These are phyloP conservation scores for Sphaerophoria rueppellii DNA, from an alignment of 2,888 invertebrate genomes.

Conservation along the genomic window DNA sequence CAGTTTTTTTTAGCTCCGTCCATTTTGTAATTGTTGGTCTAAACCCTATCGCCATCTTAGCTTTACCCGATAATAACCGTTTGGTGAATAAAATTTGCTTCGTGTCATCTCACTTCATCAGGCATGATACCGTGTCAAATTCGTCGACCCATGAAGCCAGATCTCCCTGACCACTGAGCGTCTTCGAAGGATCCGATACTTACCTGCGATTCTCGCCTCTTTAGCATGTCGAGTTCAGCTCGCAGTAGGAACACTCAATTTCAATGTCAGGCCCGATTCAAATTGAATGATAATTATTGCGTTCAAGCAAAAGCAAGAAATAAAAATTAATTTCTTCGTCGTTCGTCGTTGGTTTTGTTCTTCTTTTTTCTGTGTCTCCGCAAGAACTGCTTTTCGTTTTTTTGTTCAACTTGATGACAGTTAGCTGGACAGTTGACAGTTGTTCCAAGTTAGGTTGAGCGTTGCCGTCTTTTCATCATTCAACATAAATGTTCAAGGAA, in stretches of 20 bases:
- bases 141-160: slow-evolving; percentile 9
- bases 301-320: too few species aligned
- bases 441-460: too few species aligned
- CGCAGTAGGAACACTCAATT: not conserved
- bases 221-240: not conserved
- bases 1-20: not conserved
- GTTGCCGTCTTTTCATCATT: too few species aligned
- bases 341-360: too few species aligned
- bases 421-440: too few species aligned
- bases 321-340: too few species aligned
- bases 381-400: too few species aligned
- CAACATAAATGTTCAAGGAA: too few species aligned
- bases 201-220: not conserved
- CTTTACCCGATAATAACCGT: not conserved
- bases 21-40: not conserved
- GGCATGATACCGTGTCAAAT: not conserved
- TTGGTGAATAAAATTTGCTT: slow-evolving; percentile 1
- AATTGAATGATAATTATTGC: too few species aligned
- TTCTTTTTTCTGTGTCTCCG: too few species aligned
- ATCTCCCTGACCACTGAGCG: slow-evolving; percentile 18
- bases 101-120: slow-evolving; percentile 1
- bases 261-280: not conserved
- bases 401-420: too few species aligned
- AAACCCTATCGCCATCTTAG: not conserved
- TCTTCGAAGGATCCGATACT: slow-evolving; percentile 19